Evolutionary conservation across 2,888 invertebrate species (phyloP).

Genomic region (Auanema sp.): DNA sequence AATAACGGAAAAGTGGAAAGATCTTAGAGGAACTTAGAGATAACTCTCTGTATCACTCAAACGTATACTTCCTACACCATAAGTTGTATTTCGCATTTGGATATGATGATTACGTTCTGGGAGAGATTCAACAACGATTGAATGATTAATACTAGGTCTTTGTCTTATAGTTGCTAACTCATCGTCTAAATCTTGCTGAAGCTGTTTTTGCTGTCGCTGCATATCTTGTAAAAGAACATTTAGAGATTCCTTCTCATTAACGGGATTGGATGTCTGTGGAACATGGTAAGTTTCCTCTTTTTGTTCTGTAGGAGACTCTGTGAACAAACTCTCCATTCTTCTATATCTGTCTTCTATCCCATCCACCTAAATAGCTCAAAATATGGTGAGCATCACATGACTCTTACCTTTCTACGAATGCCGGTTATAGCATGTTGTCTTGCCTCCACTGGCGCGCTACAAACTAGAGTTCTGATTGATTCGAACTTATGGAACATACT

Average conservation of each 20-base stretch:
- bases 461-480: not conserved
- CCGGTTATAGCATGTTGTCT: constrained; percentile 33
- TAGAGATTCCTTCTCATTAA: constrained; percentile 1
- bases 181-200: not conserved
- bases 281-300: not conserved
- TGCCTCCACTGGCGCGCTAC: constrained; percentile 28
- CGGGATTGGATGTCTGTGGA: not conserved
- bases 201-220: not conserved
- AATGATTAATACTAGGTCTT: too few species aligned
- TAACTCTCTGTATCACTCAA: constrained; percentile 20
- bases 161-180: too few species aligned
- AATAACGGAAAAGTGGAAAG: too few species aligned
- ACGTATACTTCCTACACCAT: constrained; percentile 5
- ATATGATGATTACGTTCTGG: too few species aligned
- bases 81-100: not conserved
- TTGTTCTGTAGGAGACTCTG: constrained; percentile 14
- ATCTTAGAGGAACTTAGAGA: constrained; percentile 2
- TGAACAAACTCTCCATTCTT: constrained; percentile 34
- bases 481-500: constrained; percentile 11
- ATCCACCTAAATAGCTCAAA: constrained; percentile 16
- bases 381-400: not conserved
- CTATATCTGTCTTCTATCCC: constrained; percentile 29
- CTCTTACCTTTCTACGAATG: constrained; percentile 26
- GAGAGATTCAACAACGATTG: too few species aligned
- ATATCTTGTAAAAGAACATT: not conserved